Base-by-base conservation (phyloP, 2,888 invertebrate genomes). In the Malacosoma neustria region DNA sequence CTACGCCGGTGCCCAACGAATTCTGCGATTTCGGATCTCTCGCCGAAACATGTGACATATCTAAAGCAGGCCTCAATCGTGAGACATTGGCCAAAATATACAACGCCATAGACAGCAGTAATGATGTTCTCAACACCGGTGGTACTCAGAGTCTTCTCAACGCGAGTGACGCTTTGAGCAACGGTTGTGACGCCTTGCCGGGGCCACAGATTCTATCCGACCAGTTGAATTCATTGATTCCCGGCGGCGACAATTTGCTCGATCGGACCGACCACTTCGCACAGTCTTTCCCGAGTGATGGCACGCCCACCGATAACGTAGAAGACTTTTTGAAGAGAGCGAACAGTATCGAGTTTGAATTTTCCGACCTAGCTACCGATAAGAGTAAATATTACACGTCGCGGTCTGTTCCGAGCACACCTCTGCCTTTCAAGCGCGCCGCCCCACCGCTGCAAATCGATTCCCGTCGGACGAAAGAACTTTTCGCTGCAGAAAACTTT, bases 11-110 rank as follows among this genome's bases (percentile, higher is more conserved):
- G 13, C 91, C 92, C 6, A 88, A 90, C 41, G 92, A 93, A 56
- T 92, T 91, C 59, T 89, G 90, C 41, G 92, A 93, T 57, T 91
- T 92, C 46, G 90, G 89, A 30, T 84, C 89, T 1, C 87, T 90
- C 33, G 86, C 87, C 3, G 88, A 88, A 32, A 72, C 88, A 1
- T 89, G 90, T 43, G 86, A 85, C 42, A 79, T 87, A 46, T 80
- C 85, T 2, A 81, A 67, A 49, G 85, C 82, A 11, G 80, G 87
- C 2, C 71, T 88, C 11, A 82, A 88, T 42, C 80, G 89, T 3
- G 90, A 91, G 54, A 90, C 90, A 29, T 80, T 91, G 14, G 89
- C 88, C 45, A 90, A 89, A 61, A 90, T 91, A 45, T 87, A 91
- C 39, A 89, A 90, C 47, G 89, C 90, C 9, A 76, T 91, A 39